These are phyloP conservation scores for Sceloporus undulatus DNA, from an alignment of 2,113 vertebrate genomes.

Conservation along the genomic window DNA sequence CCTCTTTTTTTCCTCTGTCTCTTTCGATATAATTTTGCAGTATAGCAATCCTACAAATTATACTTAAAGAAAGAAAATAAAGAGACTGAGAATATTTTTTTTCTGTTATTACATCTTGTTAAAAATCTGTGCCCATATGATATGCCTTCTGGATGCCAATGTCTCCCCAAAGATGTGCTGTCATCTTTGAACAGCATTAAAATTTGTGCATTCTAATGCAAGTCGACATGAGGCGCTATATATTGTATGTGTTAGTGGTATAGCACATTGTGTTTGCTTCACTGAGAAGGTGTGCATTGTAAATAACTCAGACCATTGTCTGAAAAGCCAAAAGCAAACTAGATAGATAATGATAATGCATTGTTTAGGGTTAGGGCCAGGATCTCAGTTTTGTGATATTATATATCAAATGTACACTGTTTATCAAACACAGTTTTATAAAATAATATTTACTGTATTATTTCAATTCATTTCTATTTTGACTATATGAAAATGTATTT, in stretches of 20 bases:
- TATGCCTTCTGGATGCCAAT: conserved; percentile 87
- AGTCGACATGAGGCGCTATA: conserved; percentile 85
- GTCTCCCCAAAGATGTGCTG: conserved; percentile 89
- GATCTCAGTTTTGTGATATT: neutral
- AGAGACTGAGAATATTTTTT: conserved; percentile 33
- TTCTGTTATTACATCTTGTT: conserved; percentile 61
- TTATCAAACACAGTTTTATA: conserved; percentile 39
- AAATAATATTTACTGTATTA: neutral
- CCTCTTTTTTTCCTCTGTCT: conserved; percentile 31
- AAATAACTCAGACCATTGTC: conserved; percentile 64
- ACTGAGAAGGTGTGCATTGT: conserved; percentile 61
- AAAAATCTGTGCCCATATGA: conserved; percentile 73
- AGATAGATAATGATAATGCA: conserved; percentile 53
- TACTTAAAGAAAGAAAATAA: conserved; percentile 13
- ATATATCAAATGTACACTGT: neutral
- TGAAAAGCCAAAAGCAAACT: conserved; percentile 60
- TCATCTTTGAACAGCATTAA: conserved; percentile 86
- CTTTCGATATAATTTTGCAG: conserved; percentile 21
- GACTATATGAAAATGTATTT: neutral
- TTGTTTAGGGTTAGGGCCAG: conserved; percentile 43
- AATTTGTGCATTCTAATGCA: conserved; percentile 84
- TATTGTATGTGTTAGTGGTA: conserved; percentile 65
- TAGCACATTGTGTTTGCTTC: conserved; percentile 66
- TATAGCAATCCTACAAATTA: conserved; percentile 47
- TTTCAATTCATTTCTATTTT: neutral